Evolutionary conservation across 2,113 vertebrate species (phyloP).

Genomic region (Embiotoca jacksoni): DNA sequence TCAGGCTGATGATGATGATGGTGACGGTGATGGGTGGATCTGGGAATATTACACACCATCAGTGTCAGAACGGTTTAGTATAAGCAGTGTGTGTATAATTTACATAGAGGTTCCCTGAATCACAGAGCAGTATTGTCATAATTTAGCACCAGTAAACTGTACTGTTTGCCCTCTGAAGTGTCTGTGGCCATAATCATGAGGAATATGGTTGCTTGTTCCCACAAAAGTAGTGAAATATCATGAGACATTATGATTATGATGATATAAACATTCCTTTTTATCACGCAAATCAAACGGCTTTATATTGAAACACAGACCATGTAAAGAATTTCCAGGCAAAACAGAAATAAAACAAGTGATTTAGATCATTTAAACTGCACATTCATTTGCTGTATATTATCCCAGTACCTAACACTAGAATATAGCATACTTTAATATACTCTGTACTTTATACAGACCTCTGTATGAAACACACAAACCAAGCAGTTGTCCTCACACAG

Average conservation of each 20-base stretch:
- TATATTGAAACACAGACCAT: not conserved
- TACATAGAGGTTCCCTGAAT: not conserved
- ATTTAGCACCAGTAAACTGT: not conserved
- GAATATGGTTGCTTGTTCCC: not conserved
- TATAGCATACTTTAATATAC: too few relatives aligned
- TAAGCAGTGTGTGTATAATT: not conserved
- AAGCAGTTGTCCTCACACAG: not conserved
- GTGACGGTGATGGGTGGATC: slow-evolving; percentile 7
- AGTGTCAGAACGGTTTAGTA: slow-evolving; percentile 12
- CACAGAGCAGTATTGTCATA: not conserved
- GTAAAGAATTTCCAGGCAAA: not conserved
- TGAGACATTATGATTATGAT: slow-evolving; percentile 14
- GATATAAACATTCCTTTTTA: not conserved
- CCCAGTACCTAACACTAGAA: too few relatives aligned
- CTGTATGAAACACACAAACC: not conserved
- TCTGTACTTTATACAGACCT: too few relatives aligned
- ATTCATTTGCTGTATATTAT: too few relatives aligned
- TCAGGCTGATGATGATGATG: slow-evolving; percentile 13
- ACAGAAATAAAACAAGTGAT: not conserved
- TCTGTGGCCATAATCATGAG: not conserved
- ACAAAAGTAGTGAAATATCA: not conserved
- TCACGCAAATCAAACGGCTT: not conserved
- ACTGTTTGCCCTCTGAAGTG: not conserved
- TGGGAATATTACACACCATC: slow-evolving; percentile 2
- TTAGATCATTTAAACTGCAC: not conserved